Percentiles rank a stretch among this genome's conserved stretches.
Evolutionary conservation across 2,888 invertebrate species (phyloP).

Genomic region (Oegoconia quadripuncta): DNA sequence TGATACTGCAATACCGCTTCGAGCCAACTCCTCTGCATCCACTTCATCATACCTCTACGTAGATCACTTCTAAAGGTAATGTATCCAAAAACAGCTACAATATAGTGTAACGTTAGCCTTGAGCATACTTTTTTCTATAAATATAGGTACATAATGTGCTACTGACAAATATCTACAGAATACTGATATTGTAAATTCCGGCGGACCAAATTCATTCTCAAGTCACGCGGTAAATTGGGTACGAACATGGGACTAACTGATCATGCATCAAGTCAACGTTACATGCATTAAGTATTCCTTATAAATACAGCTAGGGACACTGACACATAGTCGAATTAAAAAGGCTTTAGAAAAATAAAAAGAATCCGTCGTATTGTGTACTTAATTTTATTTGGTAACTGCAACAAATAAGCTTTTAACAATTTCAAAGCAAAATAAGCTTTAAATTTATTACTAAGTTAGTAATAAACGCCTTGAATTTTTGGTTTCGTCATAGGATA

Average conservation of each 20-base stretch:
- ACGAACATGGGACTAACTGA: constrained; percentile 19
- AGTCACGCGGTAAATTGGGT: too few relatives aligned
- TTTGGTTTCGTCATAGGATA: constrained; percentile 11
- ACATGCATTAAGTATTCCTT: constrained; percentile 14
- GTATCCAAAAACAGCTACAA: background rate
- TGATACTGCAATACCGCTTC: too few relatives aligned
- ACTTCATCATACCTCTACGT: too few relatives aligned
- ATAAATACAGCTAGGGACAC: constrained; percentile 8
- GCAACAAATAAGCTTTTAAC: constrained; percentile 41
- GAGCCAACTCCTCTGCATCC: too few relatives aligned
- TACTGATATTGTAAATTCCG: constrained; percentile 21
- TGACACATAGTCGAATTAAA: constrained; percentile 5
- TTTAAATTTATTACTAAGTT: constrained; percentile 27
- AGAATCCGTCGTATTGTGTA: constrained; percentile 45
- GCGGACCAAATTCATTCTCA: constrained; percentile 12
- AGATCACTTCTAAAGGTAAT: background rate
- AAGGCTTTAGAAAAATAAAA: constrained; percentile 36
- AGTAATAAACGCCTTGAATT: constrained; percentile 4
- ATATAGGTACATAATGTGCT: constrained; percentile 21
- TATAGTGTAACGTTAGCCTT: constrained; percentile 1
- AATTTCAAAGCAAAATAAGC: constrained; percentile 32
- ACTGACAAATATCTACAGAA: constrained; percentile 26
- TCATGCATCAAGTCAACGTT: constrained; percentile 20
- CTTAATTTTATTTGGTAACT: constrained; percentile 74
- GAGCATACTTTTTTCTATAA: constrained; percentile 16